Conservation (phyloP, 2,113 vertebrate genomes). For the Trogon surrucura region DNA sequence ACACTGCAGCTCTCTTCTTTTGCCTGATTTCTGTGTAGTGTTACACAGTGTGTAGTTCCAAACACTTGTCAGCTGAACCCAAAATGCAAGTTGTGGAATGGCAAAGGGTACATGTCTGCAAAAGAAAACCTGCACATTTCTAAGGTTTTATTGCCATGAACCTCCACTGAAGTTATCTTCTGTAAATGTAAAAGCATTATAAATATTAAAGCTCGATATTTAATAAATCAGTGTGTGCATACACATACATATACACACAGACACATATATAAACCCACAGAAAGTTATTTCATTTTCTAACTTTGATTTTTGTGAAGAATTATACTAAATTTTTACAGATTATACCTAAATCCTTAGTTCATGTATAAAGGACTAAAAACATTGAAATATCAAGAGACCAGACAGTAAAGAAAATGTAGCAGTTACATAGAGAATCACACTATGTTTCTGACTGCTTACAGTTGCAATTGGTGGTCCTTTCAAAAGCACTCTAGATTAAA, state of each 20-base stretch:
- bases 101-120: not conserved
- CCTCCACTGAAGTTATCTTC: not conserved
- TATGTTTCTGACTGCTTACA: not conserved
- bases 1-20: not conserved
- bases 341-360: not conserved
- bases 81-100: not conserved
- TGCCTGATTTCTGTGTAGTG: not conserved
- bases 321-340: not conserved
- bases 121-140: not conserved
- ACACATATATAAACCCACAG: not conserved
- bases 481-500: constrained; percentile 1
- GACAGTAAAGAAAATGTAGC: not conserved
- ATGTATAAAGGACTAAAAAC: not conserved
- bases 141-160: not conserved
- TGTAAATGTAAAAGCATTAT: not conserved
- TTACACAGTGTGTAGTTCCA: not conserved
- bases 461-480: not conserved
- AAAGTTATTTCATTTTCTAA: not conserved
- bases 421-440: not conserved
- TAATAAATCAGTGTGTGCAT: not conserved
- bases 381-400: not conserved
- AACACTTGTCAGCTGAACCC: not conserved
- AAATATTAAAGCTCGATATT: not conserved
- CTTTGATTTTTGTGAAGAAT: not conserved
- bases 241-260: not conserved